Base-by-base conservation (phyloP, 64 coral and sea anemone species). In the Catalaphyllia jardinei region DNA sequence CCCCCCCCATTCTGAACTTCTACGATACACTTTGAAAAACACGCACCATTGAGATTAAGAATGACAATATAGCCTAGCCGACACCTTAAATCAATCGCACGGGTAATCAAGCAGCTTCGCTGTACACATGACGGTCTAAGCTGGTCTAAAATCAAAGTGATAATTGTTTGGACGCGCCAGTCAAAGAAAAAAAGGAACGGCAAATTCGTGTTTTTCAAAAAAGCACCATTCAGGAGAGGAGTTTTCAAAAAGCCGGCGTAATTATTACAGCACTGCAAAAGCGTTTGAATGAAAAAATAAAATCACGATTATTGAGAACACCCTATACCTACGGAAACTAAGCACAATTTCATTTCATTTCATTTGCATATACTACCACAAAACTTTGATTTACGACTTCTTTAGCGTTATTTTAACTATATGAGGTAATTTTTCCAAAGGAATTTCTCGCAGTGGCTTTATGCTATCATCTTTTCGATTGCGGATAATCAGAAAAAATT, bases 401-500 rank as follows among this genome's bases (percentile, higher is more conserved):
- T 42, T 28, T 11, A 42, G 39, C 19, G 71, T 71, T 27, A 15
- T 13, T 67, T 65, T 42, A 46, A 46, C 33, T 24, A 67, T 42
- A 2, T 24, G 31, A 67, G 31, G 1, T 10, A 8, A 27, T 17
- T 85, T 71, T 51, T 71, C 81, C 49, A 85, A 29, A 29, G 63
- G 81, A 85, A 85, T 71, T 85, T 71, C 63, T 83, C 33, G 39
- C 35, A 77, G 25, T 77, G 33, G 62, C 24, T 35, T 35, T 46
- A 46, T 27, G 20, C 30, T 83, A 35, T 60, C 80, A 83, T 83
- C 33, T 67, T 65, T 60, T 71, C 63, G 39, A 71, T 72, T 85
- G 62, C 35, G 67, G 52, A 50, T 71, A 71, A 85, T 51, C 35
- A 71, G 81, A 85, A 71, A 85, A 28, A 35, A 39, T 85, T 85